Conservation (phyloP, 2,797 vertebrate species). For the Cyprinodon diabolis region DNA sequence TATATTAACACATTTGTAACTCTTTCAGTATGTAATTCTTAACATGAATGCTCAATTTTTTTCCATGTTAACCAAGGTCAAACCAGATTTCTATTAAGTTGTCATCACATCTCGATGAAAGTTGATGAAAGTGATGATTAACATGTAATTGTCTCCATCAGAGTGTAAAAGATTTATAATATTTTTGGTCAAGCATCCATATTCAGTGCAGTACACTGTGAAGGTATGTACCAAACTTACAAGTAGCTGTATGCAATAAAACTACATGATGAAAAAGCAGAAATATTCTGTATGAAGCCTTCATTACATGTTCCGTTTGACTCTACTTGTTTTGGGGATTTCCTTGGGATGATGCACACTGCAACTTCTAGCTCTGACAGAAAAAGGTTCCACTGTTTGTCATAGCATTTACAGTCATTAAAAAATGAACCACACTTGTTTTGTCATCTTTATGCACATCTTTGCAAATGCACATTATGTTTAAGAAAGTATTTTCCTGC, state of each 20-base stretch:
- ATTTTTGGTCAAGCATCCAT: background rate
- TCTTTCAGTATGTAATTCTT: background rate
- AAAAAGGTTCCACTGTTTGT: conserved; percentile 10
- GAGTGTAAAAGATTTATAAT: conserved; percentile 1
- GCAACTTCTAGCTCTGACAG: background rate
- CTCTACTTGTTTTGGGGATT: background rate
- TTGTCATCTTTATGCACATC: no score
- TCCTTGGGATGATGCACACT: background rate
- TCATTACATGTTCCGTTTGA: background rate
- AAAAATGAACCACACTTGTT: no score
- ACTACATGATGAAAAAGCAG: background rate
- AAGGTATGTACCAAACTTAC: background rate
- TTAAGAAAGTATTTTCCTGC: background rate
- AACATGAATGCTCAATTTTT: conserved; percentile 20
- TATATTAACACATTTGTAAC: background rate
- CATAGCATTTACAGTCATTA: conserved; percentile 12
- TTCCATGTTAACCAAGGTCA: conserved; percentile 46
- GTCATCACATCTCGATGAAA: conserved; percentile 37
- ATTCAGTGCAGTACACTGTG: background rate
- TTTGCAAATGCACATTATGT: no score
- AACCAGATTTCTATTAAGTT: conserved; percentile 31
- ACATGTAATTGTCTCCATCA: conserved; percentile 57
- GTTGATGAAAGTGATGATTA: conserved; percentile 51
- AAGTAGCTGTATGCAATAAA: background rate
- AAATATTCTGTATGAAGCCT: background rate